Percentiles rank a stretch among this genome's conserved stretches.
Conservation (phyloP, 92 coral and sea anemone genomes). For the Phymanthus crucifer region DNA sequence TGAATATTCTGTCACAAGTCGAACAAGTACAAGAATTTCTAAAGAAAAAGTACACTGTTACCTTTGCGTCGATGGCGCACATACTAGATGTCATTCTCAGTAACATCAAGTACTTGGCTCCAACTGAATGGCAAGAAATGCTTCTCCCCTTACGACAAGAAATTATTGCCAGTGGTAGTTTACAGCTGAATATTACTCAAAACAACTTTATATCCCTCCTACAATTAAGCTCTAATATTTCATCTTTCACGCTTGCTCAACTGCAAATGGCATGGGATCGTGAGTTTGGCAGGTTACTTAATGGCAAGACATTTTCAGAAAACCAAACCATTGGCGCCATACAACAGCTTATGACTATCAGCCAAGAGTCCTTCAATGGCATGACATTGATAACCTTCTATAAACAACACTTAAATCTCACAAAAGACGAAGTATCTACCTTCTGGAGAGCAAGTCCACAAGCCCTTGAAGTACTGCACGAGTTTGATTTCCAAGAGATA, state of each 20-base stretch:
- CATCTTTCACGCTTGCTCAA: slow-evolving; percentile 37
- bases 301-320: slow-evolving; percentile 46
- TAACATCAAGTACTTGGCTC: slow-evolving; percentile 38
- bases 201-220: slow-evolving; percentile 37
- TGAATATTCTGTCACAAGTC: no score
- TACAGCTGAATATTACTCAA: slow-evolving; percentile 43
- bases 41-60: no score
- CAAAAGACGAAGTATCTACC: slow-evolving; percentile 37
- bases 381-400: slow-evolving; percentile 48
- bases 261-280: slow-evolving; percentile 60
- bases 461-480: slow-evolving; percentile 46
- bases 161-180: slow-evolving; percentile 50
- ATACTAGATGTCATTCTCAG: not conserved
- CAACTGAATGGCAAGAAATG: slow-evolving; percentile 73
- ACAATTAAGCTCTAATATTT: slow-evolving; percentile 21
- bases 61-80: no score
- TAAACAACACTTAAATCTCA: slow-evolving; percentile 34
- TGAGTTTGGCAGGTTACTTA: slow-evolving; percentile 38
- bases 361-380: slow-evolving; percentile 7
- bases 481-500: slow-evolving; percentile 57
- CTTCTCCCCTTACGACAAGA: slow-evolving; percentile 50
- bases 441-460: slow-evolving; percentile 33
- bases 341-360: slow-evolving; percentile 1
- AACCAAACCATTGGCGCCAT: slow-evolving; percentile 33
- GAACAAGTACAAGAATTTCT: no score